Percentiles rank a stretch among this genome's conserved stretches.
Conservation (phyloP, 2,888 invertebrate genomes). For the Acheta domesticus region DNA sequence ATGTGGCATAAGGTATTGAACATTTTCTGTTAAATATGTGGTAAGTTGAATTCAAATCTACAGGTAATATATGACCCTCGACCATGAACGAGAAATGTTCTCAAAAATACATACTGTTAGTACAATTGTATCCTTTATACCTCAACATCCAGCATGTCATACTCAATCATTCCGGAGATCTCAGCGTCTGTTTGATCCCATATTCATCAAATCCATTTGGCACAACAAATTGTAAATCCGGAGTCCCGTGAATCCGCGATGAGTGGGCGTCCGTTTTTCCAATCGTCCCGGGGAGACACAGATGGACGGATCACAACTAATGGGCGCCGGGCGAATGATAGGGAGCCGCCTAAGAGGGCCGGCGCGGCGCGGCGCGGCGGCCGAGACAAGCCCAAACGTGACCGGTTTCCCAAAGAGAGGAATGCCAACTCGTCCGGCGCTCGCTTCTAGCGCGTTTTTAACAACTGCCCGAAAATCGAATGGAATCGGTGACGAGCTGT, state of each 20-base stretch:
- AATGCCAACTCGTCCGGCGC: background rate
- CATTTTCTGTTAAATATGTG: no score
- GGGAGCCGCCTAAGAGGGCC: background rate
- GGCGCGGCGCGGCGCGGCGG: background rate
- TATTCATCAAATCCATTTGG: no score
- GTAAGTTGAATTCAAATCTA: no score
- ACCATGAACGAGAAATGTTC: no score
- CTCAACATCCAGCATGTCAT: no score
- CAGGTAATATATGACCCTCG: no score
- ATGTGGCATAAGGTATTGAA: no score
- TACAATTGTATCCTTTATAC: no score
- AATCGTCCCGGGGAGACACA: background rate
- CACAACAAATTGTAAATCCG: background rate
- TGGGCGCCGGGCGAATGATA: background rate
- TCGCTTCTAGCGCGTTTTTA: background rate
- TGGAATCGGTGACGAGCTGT: background rate
- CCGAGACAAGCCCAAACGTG: background rate
- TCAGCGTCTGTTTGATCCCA: no score
- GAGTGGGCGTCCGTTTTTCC: background rate
- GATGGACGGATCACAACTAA: constrained; percentile 1
- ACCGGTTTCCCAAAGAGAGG: background rate
- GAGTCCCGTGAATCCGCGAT: background rate
- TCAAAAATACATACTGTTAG: no score
- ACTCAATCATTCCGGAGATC: no score
- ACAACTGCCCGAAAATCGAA: constrained; percentile 3